Conservation (phyloP, 2,113 vertebrate species). For the Pan paniscus region DNA sequence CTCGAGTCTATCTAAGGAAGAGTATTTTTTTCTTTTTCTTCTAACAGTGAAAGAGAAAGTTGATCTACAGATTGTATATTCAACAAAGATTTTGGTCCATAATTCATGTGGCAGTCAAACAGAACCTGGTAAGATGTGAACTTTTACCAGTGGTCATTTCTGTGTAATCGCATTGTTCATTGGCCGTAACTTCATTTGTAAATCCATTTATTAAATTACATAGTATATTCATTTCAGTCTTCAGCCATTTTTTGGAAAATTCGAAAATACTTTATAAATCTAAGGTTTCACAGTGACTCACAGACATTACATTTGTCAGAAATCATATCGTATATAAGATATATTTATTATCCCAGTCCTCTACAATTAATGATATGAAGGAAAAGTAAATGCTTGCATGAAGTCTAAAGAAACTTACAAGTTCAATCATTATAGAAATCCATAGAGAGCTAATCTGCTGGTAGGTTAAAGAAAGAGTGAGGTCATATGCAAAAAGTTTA, state of each 20-base stretch:
- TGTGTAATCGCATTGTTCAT: not conserved
- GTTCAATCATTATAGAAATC: not conserved
- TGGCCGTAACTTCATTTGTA: not conserved
- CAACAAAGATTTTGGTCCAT: not conserved
- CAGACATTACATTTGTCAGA: not conserved
- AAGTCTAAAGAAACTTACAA: not conserved
- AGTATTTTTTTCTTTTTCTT: not conserved
- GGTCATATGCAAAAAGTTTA: not conserved
- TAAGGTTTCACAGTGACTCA: not conserved
- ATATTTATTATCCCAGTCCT: not conserved
- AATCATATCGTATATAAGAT: not conserved
- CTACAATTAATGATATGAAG: not conserved
- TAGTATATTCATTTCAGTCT: not conserved
- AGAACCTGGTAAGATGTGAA: not conserved
- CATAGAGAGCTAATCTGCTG: not conserved
- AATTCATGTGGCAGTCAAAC: not conserved
- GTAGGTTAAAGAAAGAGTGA: not conserved
- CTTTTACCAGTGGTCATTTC: not conserved
- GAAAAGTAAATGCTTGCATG: not conserved
- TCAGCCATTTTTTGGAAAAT: not conserved
- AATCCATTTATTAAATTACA: not conserved
- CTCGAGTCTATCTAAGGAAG: not conserved
- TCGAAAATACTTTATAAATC: not conserved
- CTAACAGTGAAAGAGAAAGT: not conserved
- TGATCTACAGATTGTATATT: not conserved